Percentiles rank a stretch among this genome's conserved stretches.
phyloP scores from a whole-genome alignment of 1,140 invertebrate genomes.

The Zaprionus lachaisei region DNA sequence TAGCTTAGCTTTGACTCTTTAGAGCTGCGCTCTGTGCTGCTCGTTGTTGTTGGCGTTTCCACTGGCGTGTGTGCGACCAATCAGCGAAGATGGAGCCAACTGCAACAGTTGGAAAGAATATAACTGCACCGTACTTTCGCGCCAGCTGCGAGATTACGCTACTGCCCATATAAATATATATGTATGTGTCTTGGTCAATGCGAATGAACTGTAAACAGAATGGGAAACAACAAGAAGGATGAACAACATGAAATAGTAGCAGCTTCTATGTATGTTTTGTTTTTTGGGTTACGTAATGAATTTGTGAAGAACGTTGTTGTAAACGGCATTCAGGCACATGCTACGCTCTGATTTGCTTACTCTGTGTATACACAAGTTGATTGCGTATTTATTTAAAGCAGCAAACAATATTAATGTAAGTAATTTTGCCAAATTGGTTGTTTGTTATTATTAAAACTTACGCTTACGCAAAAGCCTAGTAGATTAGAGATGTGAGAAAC shows the following conservation, averaged over 20 bases:
- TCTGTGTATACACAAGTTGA: constrained; percentile 8
- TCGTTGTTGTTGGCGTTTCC: constrained; percentile 86
- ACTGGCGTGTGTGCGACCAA: constrained; percentile 88
- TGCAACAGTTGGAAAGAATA: constrained; percentile 87
- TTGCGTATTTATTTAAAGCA: constrained; percentile 6
- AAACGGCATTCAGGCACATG: background rate
- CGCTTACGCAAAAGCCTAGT: constrained; percentile 48
- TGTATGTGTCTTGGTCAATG: constrained; percentile 56
- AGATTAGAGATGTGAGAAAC: constrained; percentile 23
- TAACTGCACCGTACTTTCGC: constrained; percentile 87
- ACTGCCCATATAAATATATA: constrained; percentile 74
- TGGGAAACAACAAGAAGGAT: constrained; percentile 42
- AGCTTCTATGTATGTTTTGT: constrained; percentile 4
- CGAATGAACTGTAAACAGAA: constrained; percentile 56
- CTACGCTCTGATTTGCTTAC: constrained; percentile 26
- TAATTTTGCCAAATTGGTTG: constrained; percentile 23
- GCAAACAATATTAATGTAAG: background rate
- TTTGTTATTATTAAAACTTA: constrained; percentile 49
- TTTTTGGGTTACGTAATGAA: constrained; percentile 51
- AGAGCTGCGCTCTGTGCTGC: constrained; percentile 62
- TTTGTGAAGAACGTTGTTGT: background rate
- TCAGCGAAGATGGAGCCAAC: constrained; percentile 88
- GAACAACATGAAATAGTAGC: constrained; percentile 18
- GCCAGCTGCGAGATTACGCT: constrained; percentile 69
- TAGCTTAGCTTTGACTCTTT: constrained; percentile 56